Evolutionary conservation across 2,888 invertebrate genomes (phyloP), one percentile per base, ranked within the genome.

Genomic region (Caenorhabditis sulstoni): DNA sequence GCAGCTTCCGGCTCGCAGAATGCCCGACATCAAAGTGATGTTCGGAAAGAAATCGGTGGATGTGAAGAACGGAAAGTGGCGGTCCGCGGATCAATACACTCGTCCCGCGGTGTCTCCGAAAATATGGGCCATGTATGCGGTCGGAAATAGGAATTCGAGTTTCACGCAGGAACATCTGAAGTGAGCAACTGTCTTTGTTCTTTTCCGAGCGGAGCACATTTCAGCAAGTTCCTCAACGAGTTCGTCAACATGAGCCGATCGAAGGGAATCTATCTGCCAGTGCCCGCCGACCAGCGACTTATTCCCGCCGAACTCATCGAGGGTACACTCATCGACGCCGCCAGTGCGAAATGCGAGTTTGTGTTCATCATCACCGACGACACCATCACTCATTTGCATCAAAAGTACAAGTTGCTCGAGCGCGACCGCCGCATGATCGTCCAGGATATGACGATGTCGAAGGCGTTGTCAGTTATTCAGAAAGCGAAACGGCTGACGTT

Each of bases 401-500:
- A 12, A 2, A 57, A 47, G 12, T 75, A 22, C 41, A 67, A 67
- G 18, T 14, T 22, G 2, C 12, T 49, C 7, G 67, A 67, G 23
- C n/a, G 67, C 1, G 14, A 57, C n/a, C 37, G 44, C 20, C 7
- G n/a, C 23, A 37, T 67, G 14, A 39, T 58, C 5, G 39, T 58
- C 1, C 67, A 67, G 47, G 53, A 71, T 11, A 35, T 62, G 47
- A 68, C 7, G 18, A 59, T 50, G 29, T 18, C 49, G 16, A 50
- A 23, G 1, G 50, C 44, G 1, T 7, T n/a, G 16, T 16, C 45
- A 68, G 61, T 81, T 81, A 37, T 66, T 64, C 16, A 47, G 29
- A 14, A 70, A 59, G 39, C 70, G 53, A 37, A 81, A 49, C 20
- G 37, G 7, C 67, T 68, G 23, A 83, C 87, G 1, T 16, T 88